A percentile compares a stretch with the other conserved stretches of the same genome.
Evolutionary conservation across 2,113 vertebrate species (phyloP).

Genomic region (Pagrus major): DNA sequence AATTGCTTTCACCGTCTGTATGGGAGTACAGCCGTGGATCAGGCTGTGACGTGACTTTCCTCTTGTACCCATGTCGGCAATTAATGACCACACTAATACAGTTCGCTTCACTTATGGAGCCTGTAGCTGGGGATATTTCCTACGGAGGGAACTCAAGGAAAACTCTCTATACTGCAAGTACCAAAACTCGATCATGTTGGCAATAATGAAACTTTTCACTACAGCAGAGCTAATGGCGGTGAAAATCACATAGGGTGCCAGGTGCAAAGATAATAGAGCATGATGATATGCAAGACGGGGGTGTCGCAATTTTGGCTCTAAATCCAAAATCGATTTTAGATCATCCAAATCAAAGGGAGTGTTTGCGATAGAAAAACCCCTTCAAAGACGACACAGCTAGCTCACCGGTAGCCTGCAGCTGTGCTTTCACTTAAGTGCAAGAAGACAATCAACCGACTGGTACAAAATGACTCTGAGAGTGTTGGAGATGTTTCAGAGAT

Average conservation of each 20-base stretch:
- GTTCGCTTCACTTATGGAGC: slow-evolving; percentile 45
- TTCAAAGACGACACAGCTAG: too few species aligned
- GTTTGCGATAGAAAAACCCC: too few species aligned
- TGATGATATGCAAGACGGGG: neutral
- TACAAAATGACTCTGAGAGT: too few species aligned
- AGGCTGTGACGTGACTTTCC: slow-evolving; percentile 35
- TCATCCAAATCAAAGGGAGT: too few species aligned
- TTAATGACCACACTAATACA: slow-evolving; percentile 51
- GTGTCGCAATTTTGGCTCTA: too few species aligned
- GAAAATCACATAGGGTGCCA: neutral
- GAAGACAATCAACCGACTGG: too few species aligned
- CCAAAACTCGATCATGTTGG: neutral
- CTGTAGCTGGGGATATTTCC: neutral
- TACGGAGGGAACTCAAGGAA: neutral
- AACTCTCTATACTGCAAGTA: neutral
- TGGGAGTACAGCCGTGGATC: slow-evolving; percentile 44
- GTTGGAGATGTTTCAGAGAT: too few species aligned
- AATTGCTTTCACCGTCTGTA: slow-evolving; percentile 41
- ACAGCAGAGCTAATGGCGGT: neutral
- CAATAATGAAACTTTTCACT: neutral
- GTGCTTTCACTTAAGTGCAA: too few species aligned
- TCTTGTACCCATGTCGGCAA: slow-evolving; percentile 53
- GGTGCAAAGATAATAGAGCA: neutral
- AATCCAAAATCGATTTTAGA: too few species aligned
- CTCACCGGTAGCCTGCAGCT: too few species aligned